Conservation (phyloP, 1,140 invertebrate genomes). For the Anoplophora glabripennis region DNA sequence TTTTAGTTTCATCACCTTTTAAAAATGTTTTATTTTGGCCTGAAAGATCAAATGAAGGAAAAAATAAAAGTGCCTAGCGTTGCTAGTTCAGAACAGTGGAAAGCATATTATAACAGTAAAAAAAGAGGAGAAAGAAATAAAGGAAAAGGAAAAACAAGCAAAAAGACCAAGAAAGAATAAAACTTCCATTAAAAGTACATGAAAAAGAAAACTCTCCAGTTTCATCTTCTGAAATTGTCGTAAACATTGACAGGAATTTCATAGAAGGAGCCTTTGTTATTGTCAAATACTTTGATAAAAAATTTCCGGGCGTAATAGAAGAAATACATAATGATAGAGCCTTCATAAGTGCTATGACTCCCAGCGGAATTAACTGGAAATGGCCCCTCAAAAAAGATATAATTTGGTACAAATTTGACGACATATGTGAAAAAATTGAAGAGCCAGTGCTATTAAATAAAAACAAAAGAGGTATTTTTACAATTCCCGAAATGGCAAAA, state of each 20-base stretch:
- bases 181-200: too few species aligned
- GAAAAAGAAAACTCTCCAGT: not conserved
- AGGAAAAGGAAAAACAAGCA: not conserved
- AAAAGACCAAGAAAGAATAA: not conserved
- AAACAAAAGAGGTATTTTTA: not conserved
- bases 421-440: not conserved
- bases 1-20: not conserved
- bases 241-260: too few species aligned
- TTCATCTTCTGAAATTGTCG: not conserved
- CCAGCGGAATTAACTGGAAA: too few species aligned
- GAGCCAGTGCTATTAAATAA: not conserved
- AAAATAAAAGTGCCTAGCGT: not conserved
- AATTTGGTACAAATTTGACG: not conserved
- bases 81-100: too few species aligned
- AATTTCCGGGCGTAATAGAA: too few species aligned
- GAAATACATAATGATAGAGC: too few species aligned
- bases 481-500: too few species aligned
- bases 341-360: too few species aligned
- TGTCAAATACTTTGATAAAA: not conserved
- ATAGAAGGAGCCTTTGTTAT: not conserved
- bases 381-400: too few species aligned
- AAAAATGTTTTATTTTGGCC: not conserved
- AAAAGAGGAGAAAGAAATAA: not conserved
- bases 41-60: not conserved
- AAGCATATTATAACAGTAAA: slow-evolving; percentile 2